Evolutionary conservation across 2,113 vertebrate species (phyloP), one percentile per base, ranked within the genome.

Genomic region (Marcusenius ussheri): DNA sequence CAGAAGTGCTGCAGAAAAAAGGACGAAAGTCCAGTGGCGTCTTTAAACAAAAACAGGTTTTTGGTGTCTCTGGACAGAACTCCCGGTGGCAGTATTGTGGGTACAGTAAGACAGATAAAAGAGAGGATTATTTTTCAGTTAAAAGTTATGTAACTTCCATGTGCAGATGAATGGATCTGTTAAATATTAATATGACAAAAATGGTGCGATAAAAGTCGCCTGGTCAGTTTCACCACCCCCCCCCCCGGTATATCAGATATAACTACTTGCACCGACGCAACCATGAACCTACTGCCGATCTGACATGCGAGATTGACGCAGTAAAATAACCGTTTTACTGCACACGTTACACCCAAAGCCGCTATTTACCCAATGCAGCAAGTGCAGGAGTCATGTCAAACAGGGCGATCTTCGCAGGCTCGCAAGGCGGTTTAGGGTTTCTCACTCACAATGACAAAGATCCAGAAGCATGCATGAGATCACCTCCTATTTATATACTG

Each of bases 381-480:
- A 74, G 66, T 24, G 7, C 56, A 9, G 56, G 56, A n/a, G 6
- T n/a, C 21, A 13, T n/a, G 56, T 62, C 56, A 62, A n/a, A 62
- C 56, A 21, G 53, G 56, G 62, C 62, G n/a, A 27, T 17, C 27
- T 39, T 7, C 35, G 19, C 11, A 56, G 27, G 83, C 13, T 17
- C 46, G 89, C 49, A 74, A 62, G 42, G 7, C 35, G 70, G 19
- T 50, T 66, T 83, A 74, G 1, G 51, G 74, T n/a, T 45, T 62
- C 87, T 80, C 51, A 15, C 66, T 58, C 77, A 90, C 35, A 90
- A 90, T 88, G 87, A 90, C 90, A 90, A 88, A 86, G 58, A 88
- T 27, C 62, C 62, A 88, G 80, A 83, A 46, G 51, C 47, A n/a
- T 53, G n/a, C 19, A 88, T 90, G 50, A 90, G 66, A 56, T 70